Evolutionary conservation across 2,113 vertebrate genomes (phyloP).

Genomic region (Anoura caudifer): DNA sequence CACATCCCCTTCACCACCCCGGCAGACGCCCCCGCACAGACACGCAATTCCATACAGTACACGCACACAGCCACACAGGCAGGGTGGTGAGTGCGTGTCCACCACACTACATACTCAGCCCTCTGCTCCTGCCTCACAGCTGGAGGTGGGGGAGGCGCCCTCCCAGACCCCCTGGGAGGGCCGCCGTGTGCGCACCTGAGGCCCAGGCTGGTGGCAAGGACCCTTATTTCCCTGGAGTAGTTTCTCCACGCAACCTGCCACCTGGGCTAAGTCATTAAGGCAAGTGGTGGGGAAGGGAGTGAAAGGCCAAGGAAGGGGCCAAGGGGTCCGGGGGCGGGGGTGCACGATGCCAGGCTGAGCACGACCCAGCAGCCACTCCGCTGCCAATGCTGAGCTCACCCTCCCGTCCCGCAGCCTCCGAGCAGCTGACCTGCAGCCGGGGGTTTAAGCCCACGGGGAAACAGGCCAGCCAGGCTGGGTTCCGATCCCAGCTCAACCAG

Average conservation of each 20-base stretch:
- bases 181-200: slow-evolving; percentile 70
- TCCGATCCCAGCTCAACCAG: background rate
- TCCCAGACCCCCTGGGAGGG: slow-evolving; percentile 55
- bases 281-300: slow-evolving; percentile 52
- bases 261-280: slow-evolving; percentile 83
- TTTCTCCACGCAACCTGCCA: slow-evolving; percentile 77
- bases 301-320: background rate
- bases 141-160: slow-evolving; percentile 49
- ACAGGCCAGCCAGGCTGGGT: background rate
- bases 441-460: background rate
- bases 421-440: background rate
- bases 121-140: slow-evolving; percentile 23
- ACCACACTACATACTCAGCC: background rate
- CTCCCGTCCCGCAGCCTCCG: rapidly evolving
- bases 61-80: background rate
- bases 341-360: background rate
- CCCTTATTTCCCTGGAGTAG: slow-evolving; percentile 79
- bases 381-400: rapidly evolving
- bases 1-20: slow-evolving; percentile 5
- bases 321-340: rapidly evolving
- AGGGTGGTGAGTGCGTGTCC: no score
- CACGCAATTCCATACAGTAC: background rate
- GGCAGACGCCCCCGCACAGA: background rate
- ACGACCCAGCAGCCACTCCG: background rate
- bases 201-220: slow-evolving; percentile 80